A percentile compares a stretch with the other conserved stretches of the same genome.
Evolutionary conservation across 2,797 vertebrate genomes (phyloP).

Genomic region (Bucorvus abyssinicus): DNA sequence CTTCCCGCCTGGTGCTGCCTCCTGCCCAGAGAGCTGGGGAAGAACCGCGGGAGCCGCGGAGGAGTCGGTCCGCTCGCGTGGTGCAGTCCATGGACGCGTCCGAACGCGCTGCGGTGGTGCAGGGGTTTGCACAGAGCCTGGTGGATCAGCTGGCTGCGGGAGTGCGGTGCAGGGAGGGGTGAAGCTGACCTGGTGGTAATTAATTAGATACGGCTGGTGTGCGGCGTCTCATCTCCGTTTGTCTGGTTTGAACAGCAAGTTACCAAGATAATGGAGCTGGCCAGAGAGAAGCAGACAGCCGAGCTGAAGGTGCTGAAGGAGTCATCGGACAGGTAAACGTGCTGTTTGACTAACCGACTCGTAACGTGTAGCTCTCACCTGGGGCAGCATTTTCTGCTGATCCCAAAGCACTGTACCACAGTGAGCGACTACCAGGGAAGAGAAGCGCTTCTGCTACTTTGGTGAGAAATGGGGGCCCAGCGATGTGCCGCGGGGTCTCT

Average conservation of each 20-base stretch:
- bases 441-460: background rate
- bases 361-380: background rate
- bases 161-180: background rate
- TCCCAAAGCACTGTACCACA: background rate
- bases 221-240: background rate
- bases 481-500: background rate
- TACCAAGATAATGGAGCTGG: conserved; percentile 87
- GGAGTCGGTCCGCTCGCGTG: background rate
- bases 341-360: background rate
- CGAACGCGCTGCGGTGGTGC: background rate
- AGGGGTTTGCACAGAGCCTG: background rate
- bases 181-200: background rate
- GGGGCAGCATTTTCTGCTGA: background rate
- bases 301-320: conserved; percentile 86
- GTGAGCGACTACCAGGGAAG: background rate
- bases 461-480: background rate
- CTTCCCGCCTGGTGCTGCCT: background rate
- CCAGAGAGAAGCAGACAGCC: conserved; percentile 84
- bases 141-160: background rate
- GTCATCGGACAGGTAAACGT: conserved; percentile 75
- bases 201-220: background rate
- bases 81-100: background rate
- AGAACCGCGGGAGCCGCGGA: background rate
- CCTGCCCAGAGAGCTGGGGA: background rate
- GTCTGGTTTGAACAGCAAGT: conserved; percentile 78